Evolutionary conservation across 92 coral and sea anemone species (phyloP), one percentile per base, ranked within the genome.

Genomic region (Virgularia gustaviana): DNA sequence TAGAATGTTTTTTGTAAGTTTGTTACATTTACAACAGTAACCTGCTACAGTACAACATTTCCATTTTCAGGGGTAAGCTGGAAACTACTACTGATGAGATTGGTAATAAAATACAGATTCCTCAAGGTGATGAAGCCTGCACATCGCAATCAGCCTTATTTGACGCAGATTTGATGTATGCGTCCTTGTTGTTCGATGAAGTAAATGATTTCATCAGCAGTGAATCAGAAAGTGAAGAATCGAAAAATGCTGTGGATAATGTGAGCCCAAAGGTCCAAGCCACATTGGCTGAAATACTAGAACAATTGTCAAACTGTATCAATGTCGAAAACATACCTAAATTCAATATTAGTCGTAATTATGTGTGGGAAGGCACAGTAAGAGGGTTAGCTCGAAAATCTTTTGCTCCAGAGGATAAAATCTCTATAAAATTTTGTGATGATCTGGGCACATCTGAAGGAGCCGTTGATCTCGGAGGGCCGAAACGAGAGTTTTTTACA

Each of bases 391-490:
- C 64, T n/a, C 73, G 85, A 42, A 80, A 84, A 70, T 66, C 85
- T 6, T 84, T 79, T 57, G 70, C 82, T 58, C 85, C 88, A 16
- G 23, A 16, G 25, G 67, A 74, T 29, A 84, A 79, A 38, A 54
- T 84, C 33, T 84, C 88, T 5, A 79, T 75, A 0, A 75, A 76
- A 67, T 84, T 84, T 57, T 80, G 64, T 66, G 85, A 84, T 49
- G 82, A 79, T 63, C 31, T 35, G 32, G 85, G 89, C 33, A 75
- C 36, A 23, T 53, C 85, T 44, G 89, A 80, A 35, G 89, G 85
- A 59, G 89, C 89, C 41, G 83, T 80, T 23, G 85, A 85, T 58
- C 71, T 67, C 45, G 89, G 89, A 19, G 89, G 83, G 12, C 89
- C 85, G 32, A 68, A 53, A 61, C 52, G 89, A 10, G 85, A 85